Percentiles rank a stretch among this genome's conserved stretches.
Evolutionary conservation across 1,140 invertebrate species (phyloP).

Genomic region (Pseudachorutes palmiensis): DNA sequence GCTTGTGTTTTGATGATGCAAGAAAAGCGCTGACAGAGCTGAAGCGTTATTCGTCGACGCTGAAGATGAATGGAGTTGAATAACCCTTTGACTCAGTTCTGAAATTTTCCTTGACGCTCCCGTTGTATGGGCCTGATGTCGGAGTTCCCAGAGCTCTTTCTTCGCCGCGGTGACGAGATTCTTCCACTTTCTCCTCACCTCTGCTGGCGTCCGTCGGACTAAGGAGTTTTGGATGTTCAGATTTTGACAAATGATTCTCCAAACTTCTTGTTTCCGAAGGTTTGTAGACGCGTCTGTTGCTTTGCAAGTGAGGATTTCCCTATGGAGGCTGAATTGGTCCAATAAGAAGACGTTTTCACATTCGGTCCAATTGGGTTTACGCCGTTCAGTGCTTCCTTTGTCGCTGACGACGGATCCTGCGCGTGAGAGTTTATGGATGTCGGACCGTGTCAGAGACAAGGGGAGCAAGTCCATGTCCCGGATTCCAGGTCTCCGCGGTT

Average conservation of each 20-base stretch:
- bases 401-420: neutral
- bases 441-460: neutral
- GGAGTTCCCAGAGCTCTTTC: slow-evolving; percentile 38
- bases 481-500: neutral
- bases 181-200: slow-evolving; percentile 38
- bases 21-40: slow-evolving; percentile 2
- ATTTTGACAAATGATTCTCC: slow-evolving; percentile 37
- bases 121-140: slow-evolving; percentile 35
- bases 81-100: slow-evolving; percentile 36
- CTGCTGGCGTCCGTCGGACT: slow-evolving; percentile 36
- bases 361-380: slow-evolving; percentile 38
- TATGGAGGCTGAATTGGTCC: slow-evolving; percentile 35
- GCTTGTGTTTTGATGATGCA: slow-evolving; percentile 11
- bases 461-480: slow-evolving; percentile 8
- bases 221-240: slow-evolving; percentile 35
- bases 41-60: neutral
- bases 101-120: slow-evolving; percentile 31
- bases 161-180: slow-evolving; percentile 38
- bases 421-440: neutral
- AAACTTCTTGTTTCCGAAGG: slow-evolving; percentile 37
- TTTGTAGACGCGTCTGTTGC: slow-evolving; percentile 37
- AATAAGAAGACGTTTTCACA: slow-evolving; percentile 37
- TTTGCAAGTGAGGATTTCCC: slow-evolving; percentile 37
- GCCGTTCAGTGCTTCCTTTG: slow-evolving; percentile 23
- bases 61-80: slow-evolving; percentile 31